Base-by-base conservation (phyloP, 2,113 vertebrate species). In the Synodontis membranacea region DNA sequence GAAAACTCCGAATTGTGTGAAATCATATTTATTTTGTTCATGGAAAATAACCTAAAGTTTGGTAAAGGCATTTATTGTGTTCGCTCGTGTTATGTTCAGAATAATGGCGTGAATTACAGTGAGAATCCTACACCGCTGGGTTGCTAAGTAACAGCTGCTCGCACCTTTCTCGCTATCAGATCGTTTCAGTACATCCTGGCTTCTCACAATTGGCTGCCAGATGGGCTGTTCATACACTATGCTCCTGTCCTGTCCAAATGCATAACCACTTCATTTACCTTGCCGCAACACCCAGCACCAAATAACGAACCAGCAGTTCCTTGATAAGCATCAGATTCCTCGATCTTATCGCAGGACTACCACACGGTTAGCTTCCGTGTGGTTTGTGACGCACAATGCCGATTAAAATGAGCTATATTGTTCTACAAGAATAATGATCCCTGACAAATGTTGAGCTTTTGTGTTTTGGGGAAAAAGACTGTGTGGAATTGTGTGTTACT, bases 121-220 rank as follows among this genome's bases (percentile, higher is more conserved):
- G 37, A 48, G 42, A 74, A 37, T 82, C 52, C 28, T 42, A 15
- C 42, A 37, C 48, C 6, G n/a, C 79, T 48, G 48, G 64, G 78
- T 86, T 81, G 78, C 85, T 82, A 82, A 86, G 85, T 60, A 86
- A 86, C 80, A 82, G 80, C 85, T 75, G 80, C 42, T 72, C 54
- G 60, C 78, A 81, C 78, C 78, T 70, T 62, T 86, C 50, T 81
- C 64, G 1, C 37, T 82, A 58, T 74, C 28, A 34, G 52, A 79
- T 64, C 56, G 7, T 34, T 75, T 52, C 50, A 31, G 70, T 44
- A 75, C 17, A 58, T 58, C 21, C 54, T 74, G 52, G 52, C 79
- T 37, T 60, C 52, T 86, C 25, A 60, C 28, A 86, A 46, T 39
- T 48, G 79, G 66, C 79, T 82, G 76, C 76, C 48, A 46, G 37